phyloP scores from a whole-genome alignment of 2,888 invertebrate species.

The Trachelus iudaicus region DNA sequence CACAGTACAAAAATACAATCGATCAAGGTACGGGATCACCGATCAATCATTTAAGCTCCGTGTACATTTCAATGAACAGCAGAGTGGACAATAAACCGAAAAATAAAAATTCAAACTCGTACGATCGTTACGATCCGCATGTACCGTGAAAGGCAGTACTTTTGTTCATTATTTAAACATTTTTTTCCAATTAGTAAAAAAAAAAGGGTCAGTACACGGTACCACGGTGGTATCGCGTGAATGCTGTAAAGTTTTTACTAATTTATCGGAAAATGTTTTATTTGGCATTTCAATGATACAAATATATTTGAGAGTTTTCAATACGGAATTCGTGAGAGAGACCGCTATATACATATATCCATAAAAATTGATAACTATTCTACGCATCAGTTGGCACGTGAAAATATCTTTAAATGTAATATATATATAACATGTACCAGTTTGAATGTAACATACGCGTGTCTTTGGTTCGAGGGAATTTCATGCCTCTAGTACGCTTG shows the following conservation, averaged over 20 bases:
- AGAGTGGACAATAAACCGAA: too few relatives aligned
- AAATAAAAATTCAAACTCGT: background rate
- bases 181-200: too few relatives aligned
- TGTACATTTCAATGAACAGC: too few relatives aligned
- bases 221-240: background rate
- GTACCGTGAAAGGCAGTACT: background rate
- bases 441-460: background rate
- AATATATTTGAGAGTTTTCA: background rate
- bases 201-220: background rate
- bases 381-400: background rate
- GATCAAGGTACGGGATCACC: background rate
- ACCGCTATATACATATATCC: background rate
- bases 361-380: background rate
- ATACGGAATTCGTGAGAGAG: background rate
- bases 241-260: background rate
- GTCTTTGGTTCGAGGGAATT: background rate
- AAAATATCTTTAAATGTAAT: background rate
- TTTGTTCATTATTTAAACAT: background rate
- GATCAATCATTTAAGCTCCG: background rate
- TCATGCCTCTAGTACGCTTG: background rate
- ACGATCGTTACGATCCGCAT: background rate
- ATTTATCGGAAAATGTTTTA: background rate
- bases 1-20: background rate
- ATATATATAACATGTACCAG: background rate
- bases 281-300: background rate